Conservation (phyloP, 2,888 invertebrate genomes). For the Pheosia tremula region DNA sequence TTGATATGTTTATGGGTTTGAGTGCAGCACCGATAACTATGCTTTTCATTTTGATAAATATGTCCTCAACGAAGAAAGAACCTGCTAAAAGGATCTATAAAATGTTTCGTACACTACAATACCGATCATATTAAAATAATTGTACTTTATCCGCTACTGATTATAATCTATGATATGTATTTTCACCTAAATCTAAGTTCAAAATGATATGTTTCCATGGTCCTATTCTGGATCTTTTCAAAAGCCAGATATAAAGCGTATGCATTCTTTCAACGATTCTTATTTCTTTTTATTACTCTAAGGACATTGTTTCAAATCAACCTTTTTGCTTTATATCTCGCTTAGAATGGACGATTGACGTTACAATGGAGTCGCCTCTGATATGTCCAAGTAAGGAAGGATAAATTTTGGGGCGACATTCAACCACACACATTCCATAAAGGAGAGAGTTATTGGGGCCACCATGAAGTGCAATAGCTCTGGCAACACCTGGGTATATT, state of each 20-base stretch:
- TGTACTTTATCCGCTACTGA: conserved; percentile 74
- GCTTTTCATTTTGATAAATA: conserved; percentile 57
- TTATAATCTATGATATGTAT: conserved; percentile 75
- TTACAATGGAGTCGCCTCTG: conserved; percentile 80
- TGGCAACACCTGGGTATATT: conserved; percentile 38
- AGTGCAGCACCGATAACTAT: conserved; percentile 74
- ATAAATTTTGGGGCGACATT: conserved; percentile 62
- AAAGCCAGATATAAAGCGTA: conserved; percentile 84
- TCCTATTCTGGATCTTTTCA: conserved; percentile 80
- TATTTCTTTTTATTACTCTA: conserved; percentile 63
- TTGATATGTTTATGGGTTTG: conserved; percentile 76
- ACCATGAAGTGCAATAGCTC: conserved; percentile 45
- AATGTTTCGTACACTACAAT: conserved; percentile 74
- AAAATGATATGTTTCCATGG: conserved; percentile 79
- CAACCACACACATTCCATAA: conserved; percentile 51
- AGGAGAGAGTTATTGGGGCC: conserved; percentile 51
- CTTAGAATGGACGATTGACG: conserved; percentile 73
- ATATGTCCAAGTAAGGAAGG: conserved; percentile 49
- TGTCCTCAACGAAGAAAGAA: conserved; percentile 41
- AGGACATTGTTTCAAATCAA: conserved; percentile 58
- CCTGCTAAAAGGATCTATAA: conserved; percentile 69
- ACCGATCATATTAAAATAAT: conserved; percentile 82
- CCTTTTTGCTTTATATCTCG: conserved; percentile 80
- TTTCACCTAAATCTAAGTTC: conserved; percentile 62
- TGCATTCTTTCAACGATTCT: conserved; percentile 77